phyloP scores from a whole-genome alignment of 2,888 invertebrate genomes.

The Dione juno region DNA sequence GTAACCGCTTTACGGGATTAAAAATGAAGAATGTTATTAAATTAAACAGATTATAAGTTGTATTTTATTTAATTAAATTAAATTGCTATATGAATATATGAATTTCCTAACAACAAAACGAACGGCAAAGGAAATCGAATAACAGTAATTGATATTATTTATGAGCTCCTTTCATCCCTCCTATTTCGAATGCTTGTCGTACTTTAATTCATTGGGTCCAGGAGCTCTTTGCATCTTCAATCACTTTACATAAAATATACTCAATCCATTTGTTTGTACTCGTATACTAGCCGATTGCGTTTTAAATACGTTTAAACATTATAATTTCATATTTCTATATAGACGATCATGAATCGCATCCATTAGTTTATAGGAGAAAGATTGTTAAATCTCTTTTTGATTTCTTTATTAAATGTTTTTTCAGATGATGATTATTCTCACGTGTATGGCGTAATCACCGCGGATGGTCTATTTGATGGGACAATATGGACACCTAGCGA shows the following conservation, averaged over 20 bases:
- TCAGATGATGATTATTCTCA: slow-evolving; percentile 91
- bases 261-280: slow-evolving; percentile 70
- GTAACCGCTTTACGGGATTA: too few relatives aligned
- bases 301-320: slow-evolving; percentile 51
- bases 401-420: slow-evolving; percentile 53
- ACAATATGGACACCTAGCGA: slow-evolving; percentile 90
- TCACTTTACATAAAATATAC: slow-evolving; percentile 79
- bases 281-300: slow-evolving; percentile 59
- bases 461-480: slow-evolving; percentile 95
- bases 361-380: background rate
- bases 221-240: slow-evolving; percentile 77
- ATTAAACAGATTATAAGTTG: too few relatives aligned
- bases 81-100: too few relatives aligned
- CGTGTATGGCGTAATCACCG: slow-evolving; percentile 93
- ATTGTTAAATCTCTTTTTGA: background rate
- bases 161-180: slow-evolving; percentile 74
- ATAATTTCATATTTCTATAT: slow-evolving; percentile 4
- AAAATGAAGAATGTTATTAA: too few relatives aligned
- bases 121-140: slow-evolving; percentile 31
- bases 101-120: too few relatives aligned
- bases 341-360: background rate
- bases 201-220: slow-evolving; percentile 77
- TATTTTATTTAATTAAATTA: too few relatives aligned
- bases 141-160: slow-evolving; percentile 77
- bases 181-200: slow-evolving; percentile 75